These are phyloP conservation scores for Cosmia pyralina DNA, from an alignment of 2,888 invertebrate species.

Conservation along the genomic window DNA sequence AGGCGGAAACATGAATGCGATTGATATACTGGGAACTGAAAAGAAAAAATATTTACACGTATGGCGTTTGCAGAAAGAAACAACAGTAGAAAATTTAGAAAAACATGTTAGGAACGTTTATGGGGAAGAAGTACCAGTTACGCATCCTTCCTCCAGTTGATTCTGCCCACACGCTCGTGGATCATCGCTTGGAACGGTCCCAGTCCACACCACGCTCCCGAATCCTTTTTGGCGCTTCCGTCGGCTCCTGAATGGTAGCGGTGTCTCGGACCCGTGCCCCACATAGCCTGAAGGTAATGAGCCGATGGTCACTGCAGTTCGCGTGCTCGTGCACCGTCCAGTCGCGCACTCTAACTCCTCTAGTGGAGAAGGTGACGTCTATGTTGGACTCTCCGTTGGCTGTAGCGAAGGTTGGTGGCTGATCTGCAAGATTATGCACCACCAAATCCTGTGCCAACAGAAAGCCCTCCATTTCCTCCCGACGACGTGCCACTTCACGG, in stretches of 20 bases:
- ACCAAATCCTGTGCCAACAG: not conserved
- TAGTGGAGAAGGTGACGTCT: conserved; percentile 53
- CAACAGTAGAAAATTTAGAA: no score
- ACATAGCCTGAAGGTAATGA: conserved; percentile 36
- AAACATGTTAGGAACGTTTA: no score
- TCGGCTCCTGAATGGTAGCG: not conserved
- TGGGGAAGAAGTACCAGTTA: no score
- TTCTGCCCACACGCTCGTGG: conserved; percentile 1
- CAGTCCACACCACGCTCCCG: conserved; percentile 38
- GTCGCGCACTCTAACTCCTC: not conserved
- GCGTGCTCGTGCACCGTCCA: conserved; percentile 55
- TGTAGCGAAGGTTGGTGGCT: conserved; percentile 45
- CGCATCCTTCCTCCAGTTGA: not conserved
- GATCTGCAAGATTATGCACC: not conserved
- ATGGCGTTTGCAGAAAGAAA: no score
- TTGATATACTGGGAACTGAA: no score
- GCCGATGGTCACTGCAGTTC: conserved; percentile 58
- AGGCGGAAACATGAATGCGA: no score
- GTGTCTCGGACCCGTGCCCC: not conserved
- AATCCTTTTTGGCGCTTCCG: conserved; percentile 10
- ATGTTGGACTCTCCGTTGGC: conserved; percentile 61
- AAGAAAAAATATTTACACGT: no score
- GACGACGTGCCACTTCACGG: not conserved
- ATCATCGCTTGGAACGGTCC: conserved; percentile 21
- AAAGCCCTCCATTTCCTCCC: conserved; percentile 1